phyloP scores from a whole-genome alignment of 2,113 vertebrate species.

The Dryoscopus gambensis region DNA sequence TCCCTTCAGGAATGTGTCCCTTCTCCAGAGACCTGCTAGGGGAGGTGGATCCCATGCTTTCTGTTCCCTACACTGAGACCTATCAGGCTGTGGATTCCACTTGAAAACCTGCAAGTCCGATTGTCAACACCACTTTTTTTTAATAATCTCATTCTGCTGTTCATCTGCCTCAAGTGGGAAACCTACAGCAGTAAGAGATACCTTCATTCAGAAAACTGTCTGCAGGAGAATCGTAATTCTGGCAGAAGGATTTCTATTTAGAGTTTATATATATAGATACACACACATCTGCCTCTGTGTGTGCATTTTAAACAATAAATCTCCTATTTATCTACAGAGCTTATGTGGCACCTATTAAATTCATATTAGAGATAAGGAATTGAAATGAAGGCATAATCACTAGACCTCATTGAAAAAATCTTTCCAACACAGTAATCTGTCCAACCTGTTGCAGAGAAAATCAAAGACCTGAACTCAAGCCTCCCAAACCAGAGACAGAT shows the following conservation, averaged over 20 bases:
- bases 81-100: neutral
- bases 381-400: constrained; percentile 19
- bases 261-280: neutral
- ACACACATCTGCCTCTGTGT: neutral
- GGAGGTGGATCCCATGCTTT: neutral
- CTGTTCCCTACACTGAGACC: neutral
- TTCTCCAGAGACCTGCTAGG: neutral
- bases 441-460: constrained; percentile 46
- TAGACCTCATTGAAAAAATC: constrained; percentile 7
- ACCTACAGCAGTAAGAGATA: neutral
- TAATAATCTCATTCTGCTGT: neutral
- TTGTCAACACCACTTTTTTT: neutral
- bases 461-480: constrained; percentile 48
- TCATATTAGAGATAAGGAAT: constrained; percentile 38
- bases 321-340: constrained; percentile 1
- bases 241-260: neutral
- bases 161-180: neutral
- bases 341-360: constrained; percentile 34
- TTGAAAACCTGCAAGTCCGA: neutral
- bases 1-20: neutral
- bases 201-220: constrained; percentile 20
- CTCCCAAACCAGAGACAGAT: constrained; percentile 51
- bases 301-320: constrained; percentile 8
- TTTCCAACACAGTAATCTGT: constrained; percentile 25
- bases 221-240: neutral